Percentiles rank a stretch among this genome's conserved stretches.
phyloP scores from a whole-genome alignment of 2,888 invertebrate species.

The Agrotis clavis region DNA sequence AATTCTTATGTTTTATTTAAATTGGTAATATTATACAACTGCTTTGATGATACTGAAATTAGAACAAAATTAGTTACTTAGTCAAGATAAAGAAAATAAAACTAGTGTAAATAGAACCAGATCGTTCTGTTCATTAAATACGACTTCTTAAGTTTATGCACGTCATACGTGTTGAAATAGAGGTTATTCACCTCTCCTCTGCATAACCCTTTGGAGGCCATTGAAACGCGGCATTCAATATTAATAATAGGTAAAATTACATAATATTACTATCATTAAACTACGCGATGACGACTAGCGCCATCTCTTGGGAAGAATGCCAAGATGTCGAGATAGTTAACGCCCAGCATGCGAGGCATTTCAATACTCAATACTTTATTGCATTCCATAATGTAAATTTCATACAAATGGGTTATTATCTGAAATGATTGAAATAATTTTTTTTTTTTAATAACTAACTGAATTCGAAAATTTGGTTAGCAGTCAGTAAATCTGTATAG shows the following conservation, averaged over 20 bases:
- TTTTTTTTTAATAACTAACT: background rate
- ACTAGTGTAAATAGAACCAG: background rate
- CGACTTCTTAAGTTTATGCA: background rate
- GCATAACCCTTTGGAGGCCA: slow-evolving; percentile 34
- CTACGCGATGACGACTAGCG: slow-evolving; percentile 46
- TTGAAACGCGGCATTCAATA: slow-evolving; percentile 9
- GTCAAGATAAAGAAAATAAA: background rate
- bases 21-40: background rate
- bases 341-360: slow-evolving; percentile 41
- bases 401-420: slow-evolving; percentile 20
- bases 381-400: no score
- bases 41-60: slow-evolving; percentile 13
- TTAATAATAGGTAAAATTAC: slow-evolving; percentile 21
- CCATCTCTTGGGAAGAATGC: slow-evolving; percentile 53
- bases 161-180: background rate
- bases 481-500: no score
- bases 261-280: slow-evolving; percentile 21
- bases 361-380: no score
- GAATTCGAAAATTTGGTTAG: background rate
- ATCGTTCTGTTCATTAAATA: background rate
- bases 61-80: slow-evolving; percentile 5
- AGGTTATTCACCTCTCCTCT: slow-evolving; percentile 35
- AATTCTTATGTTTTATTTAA: background rate
- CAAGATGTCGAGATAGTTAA: slow-evolving; percentile 29
- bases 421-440: background rate